phyloP scores from a whole-genome alignment of 1,140 invertebrate genomes.

The Saccostrea cuccullata region DNA sequence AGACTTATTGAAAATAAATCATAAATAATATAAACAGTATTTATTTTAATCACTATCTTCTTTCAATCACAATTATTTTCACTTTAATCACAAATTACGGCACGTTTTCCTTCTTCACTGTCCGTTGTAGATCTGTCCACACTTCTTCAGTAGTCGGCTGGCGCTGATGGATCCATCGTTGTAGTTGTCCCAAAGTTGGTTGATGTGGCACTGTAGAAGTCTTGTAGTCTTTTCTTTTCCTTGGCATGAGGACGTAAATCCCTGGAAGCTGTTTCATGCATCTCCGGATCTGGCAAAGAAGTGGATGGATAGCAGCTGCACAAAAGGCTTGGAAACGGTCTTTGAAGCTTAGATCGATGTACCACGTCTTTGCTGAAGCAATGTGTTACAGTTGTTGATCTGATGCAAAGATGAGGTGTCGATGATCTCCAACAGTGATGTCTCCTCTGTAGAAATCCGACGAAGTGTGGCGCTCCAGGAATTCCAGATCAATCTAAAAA shows the following conservation, averaged over 20 bases:
- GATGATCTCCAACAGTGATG: background rate
- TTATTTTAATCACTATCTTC: no score
- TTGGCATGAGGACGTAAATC: conserved; percentile 20
- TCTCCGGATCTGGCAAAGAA: background rate
- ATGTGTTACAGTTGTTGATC: background rate
- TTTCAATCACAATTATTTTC: no score
- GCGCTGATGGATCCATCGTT: no score
- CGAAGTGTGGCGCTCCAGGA: background rate
- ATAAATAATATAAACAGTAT: no score
- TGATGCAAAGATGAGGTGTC: conserved; percentile 6
- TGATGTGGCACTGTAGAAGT: no score
- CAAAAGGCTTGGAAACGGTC: background rate
- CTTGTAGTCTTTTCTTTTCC: background rate
- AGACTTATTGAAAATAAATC: no score
- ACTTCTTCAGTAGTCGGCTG: no score
- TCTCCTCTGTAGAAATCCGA: background rate
- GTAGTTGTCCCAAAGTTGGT: no score
- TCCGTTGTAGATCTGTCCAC: no score
- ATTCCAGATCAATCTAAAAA: background rate
- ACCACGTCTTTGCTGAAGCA: background rate
- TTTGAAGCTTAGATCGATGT: background rate
- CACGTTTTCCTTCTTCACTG: no score
- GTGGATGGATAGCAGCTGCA: background rate
- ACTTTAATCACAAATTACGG: no score
- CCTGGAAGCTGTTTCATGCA: background rate